Conservation (phyloP, 30 jellyfish, hydroid and myxozoan species). For the Aurelia coerulea region DNA sequence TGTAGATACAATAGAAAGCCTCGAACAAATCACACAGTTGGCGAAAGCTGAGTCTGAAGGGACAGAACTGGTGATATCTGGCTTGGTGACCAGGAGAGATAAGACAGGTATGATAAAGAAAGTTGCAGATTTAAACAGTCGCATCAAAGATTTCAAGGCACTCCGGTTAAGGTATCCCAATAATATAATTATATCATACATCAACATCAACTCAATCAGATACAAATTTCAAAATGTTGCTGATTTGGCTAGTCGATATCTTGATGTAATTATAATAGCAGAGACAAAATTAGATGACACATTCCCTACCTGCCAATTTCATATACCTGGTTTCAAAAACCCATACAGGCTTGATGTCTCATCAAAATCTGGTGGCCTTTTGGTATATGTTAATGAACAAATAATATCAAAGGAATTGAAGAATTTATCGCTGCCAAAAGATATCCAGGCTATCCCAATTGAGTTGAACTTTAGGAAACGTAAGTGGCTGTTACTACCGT, state of each 20-base stretch:
- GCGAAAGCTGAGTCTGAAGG: too few relatives aligned
- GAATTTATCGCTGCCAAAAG: slow-evolving; percentile 1
- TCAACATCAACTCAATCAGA: not conserved
- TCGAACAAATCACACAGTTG: too few relatives aligned
- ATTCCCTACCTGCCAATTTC: slow-evolving; percentile 31
- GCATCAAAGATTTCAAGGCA: too few relatives aligned
- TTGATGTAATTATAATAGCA: too few relatives aligned
- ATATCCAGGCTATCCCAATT: slow-evolving; percentile 43
- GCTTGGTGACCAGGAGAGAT: too few relatives aligned
- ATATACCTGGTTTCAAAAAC: slow-evolving; percentile 32
- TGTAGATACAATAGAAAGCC: too few relatives aligned
- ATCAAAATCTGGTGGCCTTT: slow-evolving; percentile 46
- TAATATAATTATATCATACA: too few relatives aligned
- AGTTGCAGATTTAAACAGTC: too few relatives aligned
- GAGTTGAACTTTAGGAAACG: slow-evolving; percentile 59
- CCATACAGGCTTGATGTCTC: slow-evolving; percentile 47
- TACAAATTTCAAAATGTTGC: slow-evolving; percentile 13
- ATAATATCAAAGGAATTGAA: slow-evolving; percentile 16
- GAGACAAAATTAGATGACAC: too few relatives aligned
- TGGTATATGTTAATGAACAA: too few relatives aligned
- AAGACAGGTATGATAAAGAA: too few relatives aligned
- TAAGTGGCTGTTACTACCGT: slow-evolving; percentile 48
- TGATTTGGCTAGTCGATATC: slow-evolving; percentile 29
- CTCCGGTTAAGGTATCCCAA: slow-evolving; percentile 13
- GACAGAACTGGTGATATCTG: too few relatives aligned